A percentile compares a stretch with the other conserved stretches of the same genome.
Evolutionary conservation across 2,797 vertebrate species (phyloP).

Genomic region (Toxotes lorentzi): DNA sequence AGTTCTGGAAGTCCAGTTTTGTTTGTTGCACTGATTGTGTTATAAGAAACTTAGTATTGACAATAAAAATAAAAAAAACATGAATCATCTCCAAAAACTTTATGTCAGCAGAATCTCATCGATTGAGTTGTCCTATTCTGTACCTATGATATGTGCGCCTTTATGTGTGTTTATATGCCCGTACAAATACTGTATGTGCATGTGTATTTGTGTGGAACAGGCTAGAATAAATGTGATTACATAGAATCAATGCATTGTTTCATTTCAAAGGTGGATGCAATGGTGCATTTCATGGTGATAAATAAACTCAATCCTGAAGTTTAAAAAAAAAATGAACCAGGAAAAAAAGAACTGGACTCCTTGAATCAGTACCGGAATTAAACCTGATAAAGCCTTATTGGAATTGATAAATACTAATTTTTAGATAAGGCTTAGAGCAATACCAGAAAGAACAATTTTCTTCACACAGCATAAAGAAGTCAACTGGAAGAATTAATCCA

Average conservation of each 20-base stretch:
- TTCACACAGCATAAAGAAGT: conserved; percentile 33
- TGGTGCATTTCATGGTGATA: not conserved
- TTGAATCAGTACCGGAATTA: conserved; percentile 25
- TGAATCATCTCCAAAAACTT: not conserved
- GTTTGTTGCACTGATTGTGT: not conserved
- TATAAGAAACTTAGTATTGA: not conserved
- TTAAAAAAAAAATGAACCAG: not conserved
- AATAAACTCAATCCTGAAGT: not conserved
- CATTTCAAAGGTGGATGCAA: not conserved
- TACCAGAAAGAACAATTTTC: conserved; percentile 25
- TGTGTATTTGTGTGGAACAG: not conserved
- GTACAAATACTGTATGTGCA: not conserved
- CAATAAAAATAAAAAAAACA: not conserved
- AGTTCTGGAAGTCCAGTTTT: not conserved
- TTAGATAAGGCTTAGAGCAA: conserved; percentile 27
- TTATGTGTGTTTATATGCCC: not conserved
- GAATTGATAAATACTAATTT: conserved; percentile 42
- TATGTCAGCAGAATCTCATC: not conserved
- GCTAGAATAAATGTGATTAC: not conserved
- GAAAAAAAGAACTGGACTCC: not conserved
- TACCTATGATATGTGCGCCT: not conserved
- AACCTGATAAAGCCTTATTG: conserved; percentile 24
- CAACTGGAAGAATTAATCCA: conserved; percentile 52
- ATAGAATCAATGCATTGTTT: conserved; percentile 1
- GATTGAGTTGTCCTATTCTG: not conserved